Evolutionary conservation across 2,797 vertebrate species (phyloP), one percentile per base, ranked within the genome.

Genomic region (Aphelocoma californica): DNA sequence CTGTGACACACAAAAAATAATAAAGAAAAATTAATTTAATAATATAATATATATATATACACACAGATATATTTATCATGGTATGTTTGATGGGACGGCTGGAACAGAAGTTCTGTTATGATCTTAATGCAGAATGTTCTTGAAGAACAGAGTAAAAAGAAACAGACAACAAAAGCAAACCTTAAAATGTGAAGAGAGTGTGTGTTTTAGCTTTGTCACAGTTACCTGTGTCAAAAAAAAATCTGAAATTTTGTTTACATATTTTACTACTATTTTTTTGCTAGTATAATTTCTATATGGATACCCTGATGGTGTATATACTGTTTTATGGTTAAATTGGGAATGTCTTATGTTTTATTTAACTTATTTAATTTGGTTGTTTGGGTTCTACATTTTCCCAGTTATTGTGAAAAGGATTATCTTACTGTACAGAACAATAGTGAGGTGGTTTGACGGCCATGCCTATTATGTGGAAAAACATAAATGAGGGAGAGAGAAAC

Each of bases 21-120:
- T 93, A 96, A 98, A 98, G 94, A 96, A 95, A 97, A 98, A 96
- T 95, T 97, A 98, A 98, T 98, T 97, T 98, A 98, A 98, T 98
- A 98, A 97, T 98, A 98, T 97, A 97, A 97, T 97, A 98, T 97
- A 98, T 97, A 98, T 98, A 98, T 98, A 98, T 97, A 98, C 97
- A 98, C 96, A 98, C 98, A 98, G 97, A 98, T 98, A 98, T 98
- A 98, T 98, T 98, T 98, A 98, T 98, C 97, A 96, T 91, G 97
- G 97, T 98, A 97, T 98, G 98, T 98, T 98, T 98, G 98, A 97
- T 83, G 97, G 97, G 90, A 97, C 91, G 97, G 96, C 97, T 98
- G 97, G 95, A 97, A 97, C 96, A 97, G 96, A 96, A 96, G 86
- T 97, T 97, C 97, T 98, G 96, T 98, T 97, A 85, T 97, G 95